A percentile compares a stretch with the other conserved stretches of the same genome.
Conservation (phyloP, 1,140 invertebrate species). For the Brachionus angularis region DNA sequence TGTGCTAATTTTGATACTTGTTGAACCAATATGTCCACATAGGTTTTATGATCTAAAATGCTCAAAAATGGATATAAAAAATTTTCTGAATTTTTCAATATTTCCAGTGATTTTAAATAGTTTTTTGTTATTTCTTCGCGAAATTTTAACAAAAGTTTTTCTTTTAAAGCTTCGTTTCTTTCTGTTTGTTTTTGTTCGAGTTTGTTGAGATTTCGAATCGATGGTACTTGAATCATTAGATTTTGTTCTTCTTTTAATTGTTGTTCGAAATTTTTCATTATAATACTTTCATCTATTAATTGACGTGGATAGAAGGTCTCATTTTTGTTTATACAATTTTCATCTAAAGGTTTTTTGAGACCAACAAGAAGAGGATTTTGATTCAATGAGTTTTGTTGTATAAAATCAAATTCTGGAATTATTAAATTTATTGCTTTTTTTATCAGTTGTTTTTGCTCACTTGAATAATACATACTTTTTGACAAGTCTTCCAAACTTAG, state of each 20-base stretch:
- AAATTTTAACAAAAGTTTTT: background rate
- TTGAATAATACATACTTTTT: conserved; percentile 1
- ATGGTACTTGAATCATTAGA: conserved; percentile 27
- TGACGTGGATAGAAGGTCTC: conserved; percentile 12
- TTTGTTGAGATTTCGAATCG: background rate
- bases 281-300: background rate
- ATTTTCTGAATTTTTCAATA: conserved; percentile 14
- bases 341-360: background rate
- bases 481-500: conserved; percentile 13
- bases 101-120: background rate
- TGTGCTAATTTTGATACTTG: conserved; percentile 3
- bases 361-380: background rate
- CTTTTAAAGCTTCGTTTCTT: conserved; percentile 5
- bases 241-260: conserved; percentile 19
- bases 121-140: conserved; percentile 22
- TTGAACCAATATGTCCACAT: conserved; percentile 17
- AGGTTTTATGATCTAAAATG: background rate
- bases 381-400: background rate
- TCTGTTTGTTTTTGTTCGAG: background rate
- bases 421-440: conserved; percentile 16
- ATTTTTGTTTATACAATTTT: background rate
- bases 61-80: conserved; percentile 27
- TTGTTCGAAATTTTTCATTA: conserved; percentile 10
- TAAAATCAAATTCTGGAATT: conserved; percentile 20
- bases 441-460: conserved; percentile 3